A percentile compares a stretch with the other conserved stretches of the same genome.
phyloP scores from a whole-genome alignment of 1,140 invertebrate genomes.

The Atta cephalotes region DNA sequence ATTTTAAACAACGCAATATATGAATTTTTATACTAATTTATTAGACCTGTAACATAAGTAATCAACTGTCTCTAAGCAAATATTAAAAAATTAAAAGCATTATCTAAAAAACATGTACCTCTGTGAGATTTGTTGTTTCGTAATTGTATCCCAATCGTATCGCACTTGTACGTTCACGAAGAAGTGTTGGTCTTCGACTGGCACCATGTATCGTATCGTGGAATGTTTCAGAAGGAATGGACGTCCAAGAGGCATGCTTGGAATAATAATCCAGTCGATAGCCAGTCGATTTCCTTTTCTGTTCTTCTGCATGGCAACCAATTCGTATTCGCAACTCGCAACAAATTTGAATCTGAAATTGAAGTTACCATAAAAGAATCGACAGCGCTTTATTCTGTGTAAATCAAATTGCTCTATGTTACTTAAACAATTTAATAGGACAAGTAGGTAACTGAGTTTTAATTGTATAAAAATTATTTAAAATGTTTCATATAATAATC shows the following conservation, averaged over 20 bases:
- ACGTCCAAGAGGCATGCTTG: constrained; percentile 82
- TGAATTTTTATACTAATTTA: not conserved
- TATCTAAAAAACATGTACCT: constrained; percentile 27
- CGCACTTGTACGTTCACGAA: constrained; percentile 79
- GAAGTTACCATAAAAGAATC: constrained; percentile 65
- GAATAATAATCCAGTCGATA: constrained; percentile 80
- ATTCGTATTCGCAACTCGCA: constrained; percentile 69
- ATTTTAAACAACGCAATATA: not conserved
- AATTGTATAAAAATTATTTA: not conserved
- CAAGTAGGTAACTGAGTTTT: not conserved
- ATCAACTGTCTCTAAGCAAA: not conserved
- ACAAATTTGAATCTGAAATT: constrained; percentile 70
- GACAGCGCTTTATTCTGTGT: constrained; percentile 29
- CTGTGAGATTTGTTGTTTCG: constrained; percentile 45
- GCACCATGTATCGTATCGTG: constrained; percentile 79
- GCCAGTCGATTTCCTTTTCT: constrained; percentile 82
- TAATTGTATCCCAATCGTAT: constrained; percentile 45
- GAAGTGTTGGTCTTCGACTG: constrained; percentile 81
- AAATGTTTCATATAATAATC: constrained; percentile 2
- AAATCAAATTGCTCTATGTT: constrained; percentile 36
- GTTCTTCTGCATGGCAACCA: constrained; percentile 47
- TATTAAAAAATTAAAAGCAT: not conserved
- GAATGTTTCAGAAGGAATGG: constrained; percentile 84
- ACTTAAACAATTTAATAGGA: not conserved
- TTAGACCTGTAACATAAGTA: not conserved